Base-by-base conservation (phyloP, 2,888 invertebrate genomes). In the Hesperia comma region DNA sequence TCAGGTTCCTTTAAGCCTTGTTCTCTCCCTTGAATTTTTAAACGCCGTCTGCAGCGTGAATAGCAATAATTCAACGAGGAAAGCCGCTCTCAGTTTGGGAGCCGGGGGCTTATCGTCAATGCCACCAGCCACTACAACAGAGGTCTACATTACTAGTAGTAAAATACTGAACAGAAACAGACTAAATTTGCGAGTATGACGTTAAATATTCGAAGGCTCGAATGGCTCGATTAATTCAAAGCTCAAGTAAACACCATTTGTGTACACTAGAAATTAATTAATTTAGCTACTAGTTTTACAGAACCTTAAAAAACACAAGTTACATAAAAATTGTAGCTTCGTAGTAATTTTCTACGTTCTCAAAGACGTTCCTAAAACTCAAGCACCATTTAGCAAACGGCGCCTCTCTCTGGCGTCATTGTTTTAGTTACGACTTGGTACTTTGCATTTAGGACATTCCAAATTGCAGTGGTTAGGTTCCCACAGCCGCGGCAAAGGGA, bases 21-120 rank as follows among this genome's bases (percentile, higher is more conserved):
- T 63, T 63, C 63, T 41, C 61, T 37, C 33, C n/a, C 57, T 26
- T 63, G 63, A 63, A 64, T 64, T 58, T 57, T 64, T 58, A 64
- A 49, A 64, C 51, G 32, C 17, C 41, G 51, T 64, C 64, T 64
- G 51, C 26, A 51, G 51, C 40, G n/a, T 53, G 51, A 58, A 51
- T 64, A 21, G 58, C 32, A 41, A 46, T 49, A 49, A 49, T 49
- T 49, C 49, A 49, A 49, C 49, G 49, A 10, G 12, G 49, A 49
- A 49, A 19, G 49, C 49, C 49, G 49, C 19, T 12, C 49, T 49
- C 12, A 49, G 49, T 49, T 49, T 49, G 7, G 49, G 19, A 49
- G 19, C 19, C 19, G 49, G 8, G 49, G 4, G 49, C 49, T 19
- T 49, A 19, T 19, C 19, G 49, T 49, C 49, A 19, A 19, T 49